A percentile compares a stretch with the other conserved stretches of the same genome.
Conservation (phyloP, 2,888 invertebrate genomes). For the Heliconius sara region DNA sequence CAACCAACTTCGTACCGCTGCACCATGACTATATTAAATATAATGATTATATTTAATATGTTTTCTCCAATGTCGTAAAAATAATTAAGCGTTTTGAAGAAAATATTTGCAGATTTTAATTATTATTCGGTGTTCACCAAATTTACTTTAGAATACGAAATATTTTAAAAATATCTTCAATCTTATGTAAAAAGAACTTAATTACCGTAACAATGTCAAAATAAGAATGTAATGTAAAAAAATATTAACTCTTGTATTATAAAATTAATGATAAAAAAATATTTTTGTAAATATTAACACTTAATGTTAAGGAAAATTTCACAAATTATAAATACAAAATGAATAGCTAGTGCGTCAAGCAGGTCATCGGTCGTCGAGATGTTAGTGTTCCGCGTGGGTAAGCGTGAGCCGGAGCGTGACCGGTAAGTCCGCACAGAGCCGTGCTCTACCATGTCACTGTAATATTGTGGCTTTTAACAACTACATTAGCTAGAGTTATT, state of each 20-base stretch:
- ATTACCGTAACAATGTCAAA: background rate
- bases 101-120: background rate
- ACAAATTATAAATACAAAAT: conserved; percentile 4
- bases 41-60: background rate
- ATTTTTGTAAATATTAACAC: background rate
- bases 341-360: conserved; percentile 29
- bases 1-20: no score
- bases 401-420: conserved; percentile 49
- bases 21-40: no score
- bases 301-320: background rate
- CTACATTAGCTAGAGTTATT: conserved; percentile 10
- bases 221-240: background rate
- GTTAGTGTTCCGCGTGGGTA: conserved; percentile 48
- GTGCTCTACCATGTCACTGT: conserved; percentile 45
- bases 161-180: background rate
- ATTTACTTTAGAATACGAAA: background rate
- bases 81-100: background rate
- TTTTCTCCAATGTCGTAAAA: background rate
- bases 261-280: background rate
- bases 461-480: conserved; percentile 27
- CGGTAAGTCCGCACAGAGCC: conserved; percentile 46
- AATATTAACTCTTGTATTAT: background rate
- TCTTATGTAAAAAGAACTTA: background rate
- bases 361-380: conserved; percentile 44
- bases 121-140: background rate